phyloP scores from a whole-genome alignment of 2,888 invertebrate species.

The Polylopha cassiicola region DNA sequence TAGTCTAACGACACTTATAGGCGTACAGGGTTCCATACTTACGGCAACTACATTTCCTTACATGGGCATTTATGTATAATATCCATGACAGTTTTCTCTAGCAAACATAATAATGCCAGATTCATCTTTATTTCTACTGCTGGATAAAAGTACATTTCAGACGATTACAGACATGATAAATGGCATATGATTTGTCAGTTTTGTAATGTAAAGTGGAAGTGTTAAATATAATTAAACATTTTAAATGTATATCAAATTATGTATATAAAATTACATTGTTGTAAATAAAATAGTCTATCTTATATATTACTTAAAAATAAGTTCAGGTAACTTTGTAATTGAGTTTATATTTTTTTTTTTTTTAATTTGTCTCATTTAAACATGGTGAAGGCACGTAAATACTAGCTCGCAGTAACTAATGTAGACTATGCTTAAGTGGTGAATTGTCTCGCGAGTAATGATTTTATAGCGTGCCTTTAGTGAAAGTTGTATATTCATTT shows the following conservation, averaged over 20 bases:
- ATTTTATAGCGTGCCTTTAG: too few species aligned
- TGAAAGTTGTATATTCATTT: not conserved
- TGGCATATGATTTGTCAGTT: slow-evolving; percentile 32
- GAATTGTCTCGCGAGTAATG: slow-evolving; percentile 26
- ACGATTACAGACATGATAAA: slow-evolving; percentile 11
- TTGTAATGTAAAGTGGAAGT: slow-evolving; percentile 31
- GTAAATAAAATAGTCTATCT: slow-evolving; percentile 73
- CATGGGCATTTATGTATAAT: too few species aligned
- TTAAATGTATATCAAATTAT: slow-evolving; percentile 52
- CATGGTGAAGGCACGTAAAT: too few species aligned
- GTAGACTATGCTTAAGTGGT: too few species aligned
- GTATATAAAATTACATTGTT: slow-evolving; percentile 67
- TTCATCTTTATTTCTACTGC: too few species aligned
- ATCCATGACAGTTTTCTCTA: too few species aligned
- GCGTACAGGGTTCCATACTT: too few species aligned
- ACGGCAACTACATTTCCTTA: too few species aligned
- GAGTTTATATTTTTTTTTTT: slow-evolving; percentile 19
- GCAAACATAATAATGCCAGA: too few species aligned
- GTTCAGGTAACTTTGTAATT: slow-evolving; percentile 30
- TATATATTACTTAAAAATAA: slow-evolving; percentile 46
- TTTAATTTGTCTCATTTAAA: too few species aligned
- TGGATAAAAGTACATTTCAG: slow-evolving; percentile 32
- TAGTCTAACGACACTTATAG: too few species aligned
- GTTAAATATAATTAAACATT: slow-evolving; percentile 55
- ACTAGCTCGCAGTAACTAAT: too few species aligned